phyloP scores from a whole-genome alignment of 1,140 invertebrate species.

The Drosophila lacteicornis region DNA sequence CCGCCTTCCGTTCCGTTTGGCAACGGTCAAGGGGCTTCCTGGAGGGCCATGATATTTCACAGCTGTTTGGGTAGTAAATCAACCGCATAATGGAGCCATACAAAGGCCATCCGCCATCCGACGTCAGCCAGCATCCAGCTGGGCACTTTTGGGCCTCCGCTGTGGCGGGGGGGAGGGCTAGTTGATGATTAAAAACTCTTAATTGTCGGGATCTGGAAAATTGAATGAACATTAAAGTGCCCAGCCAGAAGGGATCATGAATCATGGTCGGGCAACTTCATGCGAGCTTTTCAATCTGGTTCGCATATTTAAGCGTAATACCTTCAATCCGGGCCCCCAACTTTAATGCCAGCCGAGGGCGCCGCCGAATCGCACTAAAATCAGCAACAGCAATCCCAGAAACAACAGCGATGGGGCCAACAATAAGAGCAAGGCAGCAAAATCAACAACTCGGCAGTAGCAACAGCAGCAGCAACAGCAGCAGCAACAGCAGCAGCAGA shows the following conservation, averaged over 20 bases:
- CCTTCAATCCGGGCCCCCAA: slow-evolving; percentile 50
- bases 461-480: slow-evolving; percentile 1
- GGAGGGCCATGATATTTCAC: slow-evolving; percentile 52
- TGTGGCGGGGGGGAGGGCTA: slow-evolving; percentile 2
- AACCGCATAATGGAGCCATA: slow-evolving; percentile 67
- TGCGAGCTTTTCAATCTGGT: slow-evolving; percentile 45
- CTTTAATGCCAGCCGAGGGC: slow-evolving; percentile 38
- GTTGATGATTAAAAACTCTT: slow-evolving; percentile 71
- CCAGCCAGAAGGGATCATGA: slow-evolving; percentile 41
- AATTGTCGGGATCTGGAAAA: slow-evolving; percentile 46
- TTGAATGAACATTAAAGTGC: slow-evolving; percentile 65
- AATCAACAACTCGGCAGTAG: slow-evolving; percentile 1
- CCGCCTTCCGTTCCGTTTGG: slow-evolving; percentile 35
- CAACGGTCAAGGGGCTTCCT: slow-evolving; percentile 25
- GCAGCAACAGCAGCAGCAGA: not conserved
- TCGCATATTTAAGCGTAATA: slow-evolving; percentile 64
- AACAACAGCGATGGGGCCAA: slow-evolving; percentile 6
- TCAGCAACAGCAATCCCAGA: slow-evolving; percentile 47
- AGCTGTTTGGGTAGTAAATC: slow-evolving; percentile 71
- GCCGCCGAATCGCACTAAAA: slow-evolving; percentile 58
- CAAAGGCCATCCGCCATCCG: slow-evolving; percentile 30
- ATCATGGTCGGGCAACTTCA: slow-evolving; percentile 39
- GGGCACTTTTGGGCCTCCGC: slow-evolving; percentile 37
- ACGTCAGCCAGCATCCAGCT: slow-evolving; percentile 38
- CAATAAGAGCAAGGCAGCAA: slow-evolving; percentile 12